Percentiles rank a stretch among this genome's conserved stretches.
Conservation (phyloP, 1,140 invertebrate genomes). For the Agraylea sexmaculata region DNA sequence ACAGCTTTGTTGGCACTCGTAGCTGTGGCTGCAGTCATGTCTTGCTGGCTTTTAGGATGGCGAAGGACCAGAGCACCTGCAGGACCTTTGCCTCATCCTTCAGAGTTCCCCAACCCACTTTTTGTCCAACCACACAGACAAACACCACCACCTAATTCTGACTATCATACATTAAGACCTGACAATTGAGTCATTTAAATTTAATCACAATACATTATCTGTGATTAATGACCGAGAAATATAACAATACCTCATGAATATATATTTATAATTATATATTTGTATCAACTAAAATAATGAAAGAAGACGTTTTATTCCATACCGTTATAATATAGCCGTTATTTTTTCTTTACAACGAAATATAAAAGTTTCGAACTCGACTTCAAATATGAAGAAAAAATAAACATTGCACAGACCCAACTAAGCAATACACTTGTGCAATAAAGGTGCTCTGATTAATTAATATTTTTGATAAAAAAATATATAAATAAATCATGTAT, state of each 20-base stretch:
- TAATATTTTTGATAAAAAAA: constrained; percentile 11
- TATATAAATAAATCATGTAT: constrained; percentile 11
- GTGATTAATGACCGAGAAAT: too few relatives aligned
- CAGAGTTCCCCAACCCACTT: constrained; percentile 88
- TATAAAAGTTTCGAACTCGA: too few relatives aligned
- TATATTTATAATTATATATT: constrained; percentile 4
- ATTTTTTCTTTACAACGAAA: constrained; percentile 11
- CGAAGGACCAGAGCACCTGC: constrained; percentile 70
- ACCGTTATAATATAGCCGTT: constrained; percentile 9
- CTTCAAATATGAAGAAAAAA: constrained; percentile 1
- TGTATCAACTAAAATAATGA: constrained; percentile 14
- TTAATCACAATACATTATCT: neutral
- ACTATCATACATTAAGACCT: constrained; percentile 42
- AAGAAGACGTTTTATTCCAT: constrained; percentile 22
- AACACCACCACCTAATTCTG: constrained; percentile 63
- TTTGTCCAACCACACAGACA: constrained; percentile 73
- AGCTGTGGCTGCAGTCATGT: constrained; percentile 85
- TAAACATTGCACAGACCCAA: constrained; percentile 18
- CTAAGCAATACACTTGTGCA: constrained; percentile 19
- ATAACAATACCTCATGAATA: neutral
- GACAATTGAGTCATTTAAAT: constrained; percentile 12
- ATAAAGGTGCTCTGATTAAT: constrained; percentile 22
- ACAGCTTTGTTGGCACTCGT: constrained; percentile 83
- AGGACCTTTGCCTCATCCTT: constrained; percentile 84
- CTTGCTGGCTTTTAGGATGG: constrained; percentile 91